These are phyloP conservation scores for Sycobia sp. DNA, from an alignment of 1,140 invertebrate species.

Conservation along the genomic window DNA sequence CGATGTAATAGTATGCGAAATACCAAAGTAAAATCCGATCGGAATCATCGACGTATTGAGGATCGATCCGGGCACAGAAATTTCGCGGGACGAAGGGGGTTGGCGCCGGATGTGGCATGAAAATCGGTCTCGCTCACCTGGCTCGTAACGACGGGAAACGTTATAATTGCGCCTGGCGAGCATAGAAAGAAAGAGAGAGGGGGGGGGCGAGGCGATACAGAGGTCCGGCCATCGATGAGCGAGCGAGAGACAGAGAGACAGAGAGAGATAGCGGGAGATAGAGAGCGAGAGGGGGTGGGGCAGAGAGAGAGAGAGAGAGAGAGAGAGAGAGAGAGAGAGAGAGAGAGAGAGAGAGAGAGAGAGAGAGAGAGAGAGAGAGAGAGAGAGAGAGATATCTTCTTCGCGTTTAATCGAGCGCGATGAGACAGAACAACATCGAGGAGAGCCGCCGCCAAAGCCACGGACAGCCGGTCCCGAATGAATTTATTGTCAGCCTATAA, in stretches of 20 bases:
- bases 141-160: slow-evolving; percentile 55
- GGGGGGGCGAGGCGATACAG: too few relatives aligned
- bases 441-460: background rate
- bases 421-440: slow-evolving; percentile 23
- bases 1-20: too few relatives aligned
- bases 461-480: too few relatives aligned
- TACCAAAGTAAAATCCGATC: too few relatives aligned
- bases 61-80: too few relatives aligned
- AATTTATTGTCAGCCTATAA: too few relatives aligned
- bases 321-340: background rate
- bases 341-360: background rate
- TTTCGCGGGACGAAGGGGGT: background rate
- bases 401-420: slow-evolving; percentile 32
- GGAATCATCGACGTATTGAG: too few relatives aligned
- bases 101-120: slow-evolving; percentile 50
- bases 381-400: slow-evolving; percentile 22
- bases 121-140: slow-evolving; percentile 57
- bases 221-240: background rate
- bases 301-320: background rate
- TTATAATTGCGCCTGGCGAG: slow-evolving; percentile 46
- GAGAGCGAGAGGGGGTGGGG: background rate
- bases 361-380: slow-evolving; percentile 2
- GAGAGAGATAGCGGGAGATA: too few relatives aligned
- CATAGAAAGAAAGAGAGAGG: too few relatives aligned
- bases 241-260: too few relatives aligned